Evolutionary conservation across 2,888 invertebrate genomes (phyloP).

Genomic region (Crematogaster levior): DNA sequence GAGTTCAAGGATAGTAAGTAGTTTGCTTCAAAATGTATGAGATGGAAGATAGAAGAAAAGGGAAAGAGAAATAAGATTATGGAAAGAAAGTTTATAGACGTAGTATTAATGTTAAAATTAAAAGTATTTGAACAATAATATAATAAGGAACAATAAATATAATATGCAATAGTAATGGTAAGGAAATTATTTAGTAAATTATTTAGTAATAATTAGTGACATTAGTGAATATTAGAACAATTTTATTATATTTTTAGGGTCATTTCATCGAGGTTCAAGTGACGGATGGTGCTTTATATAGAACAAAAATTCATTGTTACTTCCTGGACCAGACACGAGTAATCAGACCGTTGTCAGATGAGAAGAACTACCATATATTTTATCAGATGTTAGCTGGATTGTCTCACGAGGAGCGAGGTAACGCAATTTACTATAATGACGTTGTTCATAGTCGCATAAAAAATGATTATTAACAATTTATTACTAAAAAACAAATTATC

Average conservation of each 20-base stretch:
- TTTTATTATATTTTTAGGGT: conserved; percentile 88
- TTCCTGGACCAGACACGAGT: conserved; percentile 97
- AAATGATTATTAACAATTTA: not conserved
- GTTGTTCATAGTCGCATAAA: not conserved
- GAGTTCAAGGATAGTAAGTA: conserved; percentile 95
- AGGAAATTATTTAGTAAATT: no score
- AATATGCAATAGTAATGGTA: not conserved
- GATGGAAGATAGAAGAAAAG: conserved; percentile 16
- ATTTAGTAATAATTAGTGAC: not conserved
- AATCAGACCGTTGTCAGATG: conserved; percentile 93
- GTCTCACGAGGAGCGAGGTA: conserved; percentile 92
- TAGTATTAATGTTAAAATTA: not conserved
- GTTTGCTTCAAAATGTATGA: conserved; percentile 28
- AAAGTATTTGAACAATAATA: not conserved
- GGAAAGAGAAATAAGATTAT: not conserved
- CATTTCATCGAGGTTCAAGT: conserved; percentile 99
- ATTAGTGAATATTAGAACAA: not conserved
- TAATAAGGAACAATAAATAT: not conserved
- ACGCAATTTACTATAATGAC: conserved; percentile 10
- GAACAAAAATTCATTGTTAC: conserved; percentile 98
- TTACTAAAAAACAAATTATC: not conserved
- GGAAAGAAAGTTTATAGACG: conserved; percentile 1
- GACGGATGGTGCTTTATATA: conserved; percentile 96
- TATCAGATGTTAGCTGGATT: conserved; percentile 98
- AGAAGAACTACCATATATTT: conserved; percentile 98